Evolutionary conservation across 2,113 vertebrate species (phyloP).

Genomic region (Penelope pileata): DNA sequence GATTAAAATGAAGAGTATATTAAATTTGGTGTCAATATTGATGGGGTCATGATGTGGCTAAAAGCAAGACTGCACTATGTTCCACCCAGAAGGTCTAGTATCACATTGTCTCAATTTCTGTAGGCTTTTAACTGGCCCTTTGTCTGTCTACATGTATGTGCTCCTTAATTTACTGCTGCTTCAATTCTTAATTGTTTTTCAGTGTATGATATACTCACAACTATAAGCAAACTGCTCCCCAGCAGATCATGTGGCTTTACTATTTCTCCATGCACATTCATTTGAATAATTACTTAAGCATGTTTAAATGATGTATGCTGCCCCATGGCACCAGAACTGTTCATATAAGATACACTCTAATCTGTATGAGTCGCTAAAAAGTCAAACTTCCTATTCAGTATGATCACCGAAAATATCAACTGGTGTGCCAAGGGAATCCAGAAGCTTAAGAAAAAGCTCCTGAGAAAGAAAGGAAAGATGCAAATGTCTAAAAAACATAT

Average conservation of each 20-base stretch:
- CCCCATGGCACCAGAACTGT: background rate
- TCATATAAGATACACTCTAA: background rate
- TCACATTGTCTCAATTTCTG: background rate
- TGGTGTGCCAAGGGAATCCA: background rate
- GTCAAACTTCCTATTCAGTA: background rate
- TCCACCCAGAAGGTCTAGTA: background rate
- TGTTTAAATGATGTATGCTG: accelerated
- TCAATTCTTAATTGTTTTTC: background rate
- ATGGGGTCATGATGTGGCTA: background rate
- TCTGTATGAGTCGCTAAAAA: background rate
- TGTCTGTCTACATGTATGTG: background rate
- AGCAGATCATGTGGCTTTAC: background rate
- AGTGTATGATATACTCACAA: background rate
- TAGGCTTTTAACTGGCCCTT: background rate
- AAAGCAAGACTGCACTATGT: background rate
- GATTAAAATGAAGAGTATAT: background rate
- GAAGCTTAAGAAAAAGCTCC: background rate
- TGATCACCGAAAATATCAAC: background rate
- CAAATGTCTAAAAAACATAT: background rate
- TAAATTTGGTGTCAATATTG: background rate
- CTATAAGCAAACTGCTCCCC: background rate
- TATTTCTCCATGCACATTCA: background rate
- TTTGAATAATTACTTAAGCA: background rate
- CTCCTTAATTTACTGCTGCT: background rate
- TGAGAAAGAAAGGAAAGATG: background rate